Base-by-base conservation (phyloP, 23 tunicate genomes). In the Ciona savignyi region DNA sequence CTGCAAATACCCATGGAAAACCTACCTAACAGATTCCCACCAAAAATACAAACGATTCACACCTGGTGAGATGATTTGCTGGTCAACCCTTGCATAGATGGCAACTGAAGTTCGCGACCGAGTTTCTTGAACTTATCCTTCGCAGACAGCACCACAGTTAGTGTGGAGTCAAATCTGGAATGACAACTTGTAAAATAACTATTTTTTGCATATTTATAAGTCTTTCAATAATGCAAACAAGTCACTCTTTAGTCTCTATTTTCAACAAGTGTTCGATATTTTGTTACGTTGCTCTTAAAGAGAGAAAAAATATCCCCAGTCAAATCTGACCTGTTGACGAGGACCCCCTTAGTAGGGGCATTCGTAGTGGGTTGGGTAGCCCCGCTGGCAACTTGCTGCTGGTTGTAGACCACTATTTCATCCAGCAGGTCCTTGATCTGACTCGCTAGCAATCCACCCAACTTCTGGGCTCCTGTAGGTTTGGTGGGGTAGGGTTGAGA, bases 11-110 rank as follows among this genome's bases (percentile, higher is more conserved):
- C n/a, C n/a, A n/a, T n/a, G n/a, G n/a, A n/a, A n/a, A n/a, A n/a
- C n/a, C n/a, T n/a, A n/a, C n/a, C n/a, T n/a, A n/a, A n/a, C n/a
- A n/a, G n/a, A n/a, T n/a, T n/a, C n/a, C n/a, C n/a, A n/a, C n/a
- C n/a, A n/a, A n/a, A n/a, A n/a, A n/a, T n/a, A n/a, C n/a, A n/a
- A n/a, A n/a, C 15, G 32, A 29, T 9, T 66, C 65, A 33, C 20
- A 91, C 99, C 75, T 94, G 99, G 61, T 80, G 82, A 1, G 90
- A 82, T 2, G 93, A 87, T 35, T 94, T 94, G 83, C 80, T 82
- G 27, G 99, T 94, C 0, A 94, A 80, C 4, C 29, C 78, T 79
- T 94, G 99, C 99, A 94, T 94, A 60, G 87, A 71, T 23, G 99
- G 99, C 11, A 94, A 67, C 49, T 86, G 95, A 20, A 94, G 63